These are phyloP conservation scores for Gobiocypris rarus DNA, from an alignment of 2,113 vertebrate genomes.

Conservation along the genomic window DNA sequence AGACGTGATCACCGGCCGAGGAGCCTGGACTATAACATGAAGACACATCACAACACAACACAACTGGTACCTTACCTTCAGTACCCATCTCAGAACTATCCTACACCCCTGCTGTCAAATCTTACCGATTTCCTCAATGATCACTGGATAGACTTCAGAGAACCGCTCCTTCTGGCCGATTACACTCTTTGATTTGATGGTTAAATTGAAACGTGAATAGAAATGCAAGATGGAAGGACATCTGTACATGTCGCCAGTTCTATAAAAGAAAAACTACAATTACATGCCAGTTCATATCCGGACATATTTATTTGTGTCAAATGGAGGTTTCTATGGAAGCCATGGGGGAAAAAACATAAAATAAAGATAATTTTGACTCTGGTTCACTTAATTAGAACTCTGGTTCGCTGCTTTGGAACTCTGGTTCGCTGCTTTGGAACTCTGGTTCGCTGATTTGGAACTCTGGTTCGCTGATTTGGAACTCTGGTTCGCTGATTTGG, in stretches of 20 bases:
- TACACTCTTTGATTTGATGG: slow-evolving; percentile 39
- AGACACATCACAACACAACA: background rate
- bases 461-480: no score
- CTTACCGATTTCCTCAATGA: slow-evolving; percentile 4
- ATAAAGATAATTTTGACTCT: no score
- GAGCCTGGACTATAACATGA: slow-evolving; percentile 34
- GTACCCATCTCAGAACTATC: no score
- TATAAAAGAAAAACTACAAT: slow-evolving; percentile 11
- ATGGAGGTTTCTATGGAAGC: no score
- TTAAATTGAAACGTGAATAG: slow-evolving; percentile 17
- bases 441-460: no score
- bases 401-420: no score
- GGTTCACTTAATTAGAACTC: no score
- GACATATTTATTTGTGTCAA: background rate
- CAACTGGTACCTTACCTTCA: no score
- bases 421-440: no score
- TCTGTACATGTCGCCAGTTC: background rate
- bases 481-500: no score
- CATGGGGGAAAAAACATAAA: no score
- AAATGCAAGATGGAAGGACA: slow-evolving; percentile 28
- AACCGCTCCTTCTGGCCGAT: background rate
- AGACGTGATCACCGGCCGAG: slow-evolving; percentile 37
- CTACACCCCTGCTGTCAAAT: background rate
- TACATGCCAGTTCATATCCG: background rate
- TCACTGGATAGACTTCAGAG: slow-evolving; percentile 31